These are phyloP conservation scores for Phalacrocorax pelagicus DNA, from an alignment of 2,113 vertebrate genomes.

Conservation along the genomic window DNA sequence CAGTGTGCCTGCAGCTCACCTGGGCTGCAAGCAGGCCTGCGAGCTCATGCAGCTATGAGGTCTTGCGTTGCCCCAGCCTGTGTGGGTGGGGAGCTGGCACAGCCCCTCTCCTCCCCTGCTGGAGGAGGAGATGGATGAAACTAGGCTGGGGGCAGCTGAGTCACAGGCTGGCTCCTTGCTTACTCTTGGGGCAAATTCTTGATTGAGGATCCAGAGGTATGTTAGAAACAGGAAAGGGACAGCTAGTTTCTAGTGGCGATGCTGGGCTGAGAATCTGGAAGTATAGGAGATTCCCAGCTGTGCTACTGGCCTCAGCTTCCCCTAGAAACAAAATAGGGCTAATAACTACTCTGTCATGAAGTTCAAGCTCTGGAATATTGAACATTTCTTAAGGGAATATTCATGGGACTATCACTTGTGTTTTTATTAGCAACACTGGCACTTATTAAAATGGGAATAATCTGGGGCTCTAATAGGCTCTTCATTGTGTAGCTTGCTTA, in stretches of 20 bases:
- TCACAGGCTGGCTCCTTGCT: background rate
- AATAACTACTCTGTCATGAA: background rate
- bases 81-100: background rate
- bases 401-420: background rate
- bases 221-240: background rate
- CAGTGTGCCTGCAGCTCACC: background rate
- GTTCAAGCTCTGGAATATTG: background rate
- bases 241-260: background rate
- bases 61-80: background rate
- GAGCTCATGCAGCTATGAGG: background rate
- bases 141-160: background rate
- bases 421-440: background rate
- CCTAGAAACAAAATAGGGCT: background rate
- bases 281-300: background rate
- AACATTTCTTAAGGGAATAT: background rate
- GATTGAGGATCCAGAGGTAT: background rate
- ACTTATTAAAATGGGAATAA: background rate
- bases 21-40: background rate
- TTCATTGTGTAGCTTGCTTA: background rate
- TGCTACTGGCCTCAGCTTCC: background rate
- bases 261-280: background rate
- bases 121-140: background rate
- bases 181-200: background rate
- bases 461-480: background rate
- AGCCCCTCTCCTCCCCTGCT: background rate